These are phyloP conservation scores for Drosophila setifemur DNA, from an alignment of 1,140 invertebrate species.

Conservation along the genomic window DNA sequence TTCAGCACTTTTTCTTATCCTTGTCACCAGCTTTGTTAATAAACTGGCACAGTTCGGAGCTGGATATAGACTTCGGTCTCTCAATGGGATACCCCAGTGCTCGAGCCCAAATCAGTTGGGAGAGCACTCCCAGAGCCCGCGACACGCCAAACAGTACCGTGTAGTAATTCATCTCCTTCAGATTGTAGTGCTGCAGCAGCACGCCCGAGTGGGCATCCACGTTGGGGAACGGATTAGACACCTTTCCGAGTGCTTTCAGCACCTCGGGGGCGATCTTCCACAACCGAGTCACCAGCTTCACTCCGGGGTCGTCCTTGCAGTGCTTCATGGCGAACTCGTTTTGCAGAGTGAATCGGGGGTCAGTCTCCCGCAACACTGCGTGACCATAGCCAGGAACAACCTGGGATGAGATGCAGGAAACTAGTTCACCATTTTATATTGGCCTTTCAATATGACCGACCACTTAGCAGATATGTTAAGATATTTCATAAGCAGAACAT, in stretches of 20 bases:
- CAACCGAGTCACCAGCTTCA: constrained; percentile 94
- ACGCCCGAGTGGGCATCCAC: constrained; percentile 98
- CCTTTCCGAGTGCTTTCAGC: constrained; percentile 95
- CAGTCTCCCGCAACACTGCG: constrained; percentile 96
- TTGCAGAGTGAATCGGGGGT: constrained; percentile 94
- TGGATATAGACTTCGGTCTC: constrained; percentile 96
- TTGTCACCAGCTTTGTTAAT: background rate
- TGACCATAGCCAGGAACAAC: constrained; percentile 98
- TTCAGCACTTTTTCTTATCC: background rate
- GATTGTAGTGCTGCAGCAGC: constrained; percentile 94
- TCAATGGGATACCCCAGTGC: constrained; percentile 97
- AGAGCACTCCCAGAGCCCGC: constrained; percentile 93
- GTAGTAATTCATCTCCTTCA: constrained; percentile 99
- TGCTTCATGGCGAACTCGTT: constrained; percentile 96
- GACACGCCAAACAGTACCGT: constrained; percentile 98
- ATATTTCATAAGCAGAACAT: too few relatives aligned
- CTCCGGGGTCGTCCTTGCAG: constrained; percentile 93
- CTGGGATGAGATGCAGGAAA: constrained; percentile 1
- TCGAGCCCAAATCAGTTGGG: constrained; percentile 96
- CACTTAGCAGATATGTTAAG: too few relatives aligned
- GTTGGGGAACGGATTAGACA: constrained; percentile 99
- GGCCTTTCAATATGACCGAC: too few relatives aligned
- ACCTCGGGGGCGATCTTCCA: constrained; percentile 97
- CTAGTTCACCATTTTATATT: too few relatives aligned
- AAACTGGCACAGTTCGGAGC: constrained; percentile 83